Evolutionary conservation across 2,113 vertebrate species (phyloP).

Genomic region (Brevimyrus niger): DNA sequence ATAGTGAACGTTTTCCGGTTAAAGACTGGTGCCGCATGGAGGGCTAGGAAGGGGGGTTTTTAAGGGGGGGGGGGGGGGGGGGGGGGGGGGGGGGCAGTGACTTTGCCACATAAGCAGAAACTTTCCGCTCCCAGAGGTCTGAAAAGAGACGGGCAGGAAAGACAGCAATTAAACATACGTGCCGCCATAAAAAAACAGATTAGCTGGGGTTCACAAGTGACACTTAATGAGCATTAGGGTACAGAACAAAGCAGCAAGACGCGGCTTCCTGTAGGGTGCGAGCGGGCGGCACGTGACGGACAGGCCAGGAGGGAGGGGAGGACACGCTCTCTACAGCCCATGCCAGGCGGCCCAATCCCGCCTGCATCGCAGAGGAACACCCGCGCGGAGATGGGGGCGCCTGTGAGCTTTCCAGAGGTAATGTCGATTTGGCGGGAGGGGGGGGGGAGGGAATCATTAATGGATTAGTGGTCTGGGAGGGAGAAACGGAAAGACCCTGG

Average conservation of each 20-base stretch:
- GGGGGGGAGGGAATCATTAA: neutral
- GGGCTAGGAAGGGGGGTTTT: too few relatives aligned
- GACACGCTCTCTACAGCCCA: too few relatives aligned
- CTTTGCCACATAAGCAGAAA: slow-evolving; percentile 23
- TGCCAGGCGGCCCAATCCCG: neutral
- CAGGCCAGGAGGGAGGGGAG: neutral
- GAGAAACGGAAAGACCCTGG: neutral
- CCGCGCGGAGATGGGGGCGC: neutral
- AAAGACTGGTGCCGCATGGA: too few relatives aligned
- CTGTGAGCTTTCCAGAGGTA: neutral
- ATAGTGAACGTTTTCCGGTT: too few relatives aligned
- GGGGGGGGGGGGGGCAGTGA: neutral
- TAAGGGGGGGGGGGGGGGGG: neutral
- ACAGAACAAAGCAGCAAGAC: neutral
- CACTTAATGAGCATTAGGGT: neutral
- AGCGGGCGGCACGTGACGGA: neutral
- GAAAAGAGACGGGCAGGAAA: neutral
- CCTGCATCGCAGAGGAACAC: neutral
- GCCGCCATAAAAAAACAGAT: neutral
- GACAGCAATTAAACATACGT: neutral
- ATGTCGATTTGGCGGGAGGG: neutral
- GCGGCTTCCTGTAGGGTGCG: too few relatives aligned
- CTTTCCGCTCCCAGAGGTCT: slow-evolving; percentile 24
- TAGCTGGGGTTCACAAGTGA: neutral
- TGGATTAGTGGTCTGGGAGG: neutral